phyloP scores from a whole-genome alignment of 1,140 invertebrate species.

The Rhysida immarginata region DNA sequence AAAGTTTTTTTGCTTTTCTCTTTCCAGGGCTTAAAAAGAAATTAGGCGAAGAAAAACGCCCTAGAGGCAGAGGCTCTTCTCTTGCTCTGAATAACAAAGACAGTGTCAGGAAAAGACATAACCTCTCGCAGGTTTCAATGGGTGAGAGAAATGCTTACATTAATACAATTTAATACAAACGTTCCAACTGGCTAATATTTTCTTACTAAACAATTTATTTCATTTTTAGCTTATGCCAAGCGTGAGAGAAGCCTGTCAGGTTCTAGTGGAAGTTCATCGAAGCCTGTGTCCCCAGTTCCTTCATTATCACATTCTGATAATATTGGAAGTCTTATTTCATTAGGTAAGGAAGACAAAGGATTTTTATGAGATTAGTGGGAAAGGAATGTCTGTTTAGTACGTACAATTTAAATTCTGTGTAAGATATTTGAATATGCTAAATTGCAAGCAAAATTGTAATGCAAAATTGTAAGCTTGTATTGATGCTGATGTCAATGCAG shows the following conservation, averaged over 20 bases:
- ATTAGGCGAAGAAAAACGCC: neutral
- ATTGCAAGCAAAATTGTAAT: too few species aligned
- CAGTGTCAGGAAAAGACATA: neutral
- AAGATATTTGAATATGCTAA: too few species aligned
- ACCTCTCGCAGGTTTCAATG: neutral
- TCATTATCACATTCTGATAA: too few species aligned
- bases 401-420: too few species aligned
- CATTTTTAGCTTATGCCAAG: constrained; percentile 10
- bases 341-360: too few species aligned
- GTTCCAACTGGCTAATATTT: too few species aligned
- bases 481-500: too few species aligned
- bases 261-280: constrained; percentile 11
- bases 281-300: constrained; percentile 8
- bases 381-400: too few species aligned
- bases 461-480: too few species aligned
- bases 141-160: neutral
- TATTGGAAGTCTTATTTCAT: too few species aligned
- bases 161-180: neutral
- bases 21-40: neutral
- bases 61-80: neutral
- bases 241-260: constrained; percentile 9
- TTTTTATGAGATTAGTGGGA: too few species aligned
- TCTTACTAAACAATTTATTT: neutral
- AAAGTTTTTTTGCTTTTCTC: neutral
- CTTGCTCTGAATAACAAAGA: neutral